Base-by-base conservation (phyloP, 2,113 vertebrate species). In the Callipepla squamata region DNA sequence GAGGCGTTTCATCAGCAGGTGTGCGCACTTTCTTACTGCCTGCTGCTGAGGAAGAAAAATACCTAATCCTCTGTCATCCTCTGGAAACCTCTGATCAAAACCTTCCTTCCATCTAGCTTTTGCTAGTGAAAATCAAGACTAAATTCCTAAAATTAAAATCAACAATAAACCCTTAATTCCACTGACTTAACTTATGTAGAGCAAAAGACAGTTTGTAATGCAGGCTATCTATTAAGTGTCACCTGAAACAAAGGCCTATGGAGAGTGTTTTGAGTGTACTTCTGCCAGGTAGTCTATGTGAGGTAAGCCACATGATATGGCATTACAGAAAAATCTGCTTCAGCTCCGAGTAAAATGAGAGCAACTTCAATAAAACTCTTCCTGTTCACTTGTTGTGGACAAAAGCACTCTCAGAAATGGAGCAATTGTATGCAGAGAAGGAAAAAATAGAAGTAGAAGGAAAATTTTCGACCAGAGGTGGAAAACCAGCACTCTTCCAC, bases 1-100 rank as follows among this genome's bases (percentile, higher is more conserved):
- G 15, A 68, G 65, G n/a, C 0, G 0, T 66, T 80, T 77, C 0
- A 0, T 38, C 28, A 57, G 20, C 30, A 63, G 13, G 16, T 36
- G 11, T 65, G 38, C 9, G 21, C 14, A 36, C 9, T 78, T 77
- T 34, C 16, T 67, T 2, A 19, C n/a, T 50, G 10, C 66, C 17
- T 11, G 13, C 20, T 57, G 63, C 13, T 12, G 51, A 42, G 25
- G 42, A 83, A 61, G 26, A 62, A 53, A 12, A 87, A n/a, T 8
- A 73, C 9, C 3, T 3, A 10, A 78, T 1, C 2, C 11, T 18
- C 20, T 62, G 16, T 5, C 6, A 76, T 2, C 6, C 16, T 74
- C 22, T 11, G 47, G 62, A 85, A 51, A 66, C 11, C 5, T 3
- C 25, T 77, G 38, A 88, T 14, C 23, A 47, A 57, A 47, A 55